Base-by-base conservation (phyloP, 2,888 invertebrate species). In the Tanytarsus gracilentus region DNA sequence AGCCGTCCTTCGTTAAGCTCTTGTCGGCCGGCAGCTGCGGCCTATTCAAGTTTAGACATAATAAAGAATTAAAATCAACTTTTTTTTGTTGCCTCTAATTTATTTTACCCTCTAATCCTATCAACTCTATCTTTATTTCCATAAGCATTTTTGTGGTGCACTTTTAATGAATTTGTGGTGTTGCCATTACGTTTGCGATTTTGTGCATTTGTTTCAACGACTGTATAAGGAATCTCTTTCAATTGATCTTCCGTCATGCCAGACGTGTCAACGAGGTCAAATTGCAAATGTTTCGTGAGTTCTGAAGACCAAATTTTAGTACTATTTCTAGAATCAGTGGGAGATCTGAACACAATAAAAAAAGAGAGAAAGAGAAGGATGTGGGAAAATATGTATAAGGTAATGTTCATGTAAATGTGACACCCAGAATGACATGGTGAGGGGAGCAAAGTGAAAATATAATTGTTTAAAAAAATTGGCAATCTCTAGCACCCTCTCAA, bases 171-270 rank as follows among this genome's bases (percentile, higher is more conserved):
- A 70, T 5, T 71, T 25, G 71, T 70, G n/a, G n/a, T n/a, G 44
- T 11, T 44, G 49, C 69, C 71, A 36, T 70, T 67, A 3, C 72
- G 70, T 62, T 74, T 74, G 4, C 60, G 49, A 27, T 50, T 50
- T 25, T 59, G 58, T 4, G 72, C 70, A 5, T 65, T 65, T 30
- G 86, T 85, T 73, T 90, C 88, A 14, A 91, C 89, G 49, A 90
- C 88, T 1, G 89, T 90, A 71, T 92, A 92, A 2, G 90, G 89
- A 68, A 92, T 91, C 74, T 91, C 90, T 63, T 87, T 81, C 25
- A 91, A 78, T 69, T 91, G 90, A 65, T 85, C 85, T 68, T 89
- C 90, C 55, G 85, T 86, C 89, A 94, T 91, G 62, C 92, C 92
- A 21, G 85, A 79, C 0, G 93, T 92, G 67, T 92, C 92, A 61